Base-by-base conservation (phyloP, 2,797 vertebrate genomes). In the Rhabdophis nuchalis region DNA sequence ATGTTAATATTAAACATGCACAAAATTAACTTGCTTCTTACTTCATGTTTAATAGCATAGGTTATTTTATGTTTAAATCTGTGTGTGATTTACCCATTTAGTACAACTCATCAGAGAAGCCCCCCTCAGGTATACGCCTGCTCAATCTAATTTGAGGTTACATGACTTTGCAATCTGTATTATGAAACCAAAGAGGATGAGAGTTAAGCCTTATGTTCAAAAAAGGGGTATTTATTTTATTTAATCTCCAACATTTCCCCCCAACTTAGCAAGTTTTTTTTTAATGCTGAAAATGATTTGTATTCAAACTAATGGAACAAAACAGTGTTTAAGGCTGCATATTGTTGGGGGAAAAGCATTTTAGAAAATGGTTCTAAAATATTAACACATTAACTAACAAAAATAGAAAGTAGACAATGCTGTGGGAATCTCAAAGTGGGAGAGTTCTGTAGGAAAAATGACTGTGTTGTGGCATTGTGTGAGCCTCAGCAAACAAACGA, bases 21-120 rank as follows among this genome's bases (percentile, higher is more conserved):
- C 8, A 58, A 57, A 52, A 92, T 77, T 88, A 68, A 88, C 91
- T 95, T 95, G 77, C 94, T 91, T 93, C 90, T 82, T 58, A 93
- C 91, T 95, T 91, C 90, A 14, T 89, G 93, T 87, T 93, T 91
- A 92, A 93, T 92, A 57, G 60, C 53, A 72, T 85, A 50, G 64
- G 88, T 88, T 91, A 88, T 85, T 95, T 95, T 89, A 93, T 90
- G 93, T 93, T 92, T 90, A 94, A 95, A 95, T 92, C 94, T 60
- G 86, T 94, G 88, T 91, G 2, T 27, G 29, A 53, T 93, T 54
- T 92, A 58, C 23, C 7, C 52, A 61, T 91, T 32, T 85, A 77
- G 94, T 94, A 95, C 93, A 72, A 93, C 89, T 93, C 61, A 89
- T 92, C 93, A 94, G 92, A 94, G 58, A 77, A 89, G 52, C 60